Evolutionary conservation across 2,113 vertebrate genomes (phyloP).

Genomic region (Holacanthus passer): DNA sequence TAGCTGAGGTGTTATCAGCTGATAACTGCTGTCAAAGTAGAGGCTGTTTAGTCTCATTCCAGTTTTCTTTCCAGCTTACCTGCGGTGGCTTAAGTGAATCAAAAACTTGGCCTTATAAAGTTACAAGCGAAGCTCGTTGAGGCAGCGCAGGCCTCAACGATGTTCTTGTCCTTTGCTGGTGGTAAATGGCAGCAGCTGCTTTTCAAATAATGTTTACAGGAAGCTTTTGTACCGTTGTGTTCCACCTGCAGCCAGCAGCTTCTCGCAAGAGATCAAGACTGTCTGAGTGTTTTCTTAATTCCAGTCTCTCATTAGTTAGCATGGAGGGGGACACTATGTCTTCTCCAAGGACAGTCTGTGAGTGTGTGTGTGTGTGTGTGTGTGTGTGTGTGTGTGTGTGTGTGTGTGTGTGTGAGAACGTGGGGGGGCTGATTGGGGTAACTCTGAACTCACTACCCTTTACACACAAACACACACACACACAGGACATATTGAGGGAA

Average conservation of each 20-base stretch:
- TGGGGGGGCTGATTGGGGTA: constrained; percentile 43
- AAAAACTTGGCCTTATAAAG: constrained; percentile 67
- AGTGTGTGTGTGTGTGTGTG: constrained; percentile 17
- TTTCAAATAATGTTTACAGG: constrained; percentile 73
- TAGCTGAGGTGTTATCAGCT: not conserved
- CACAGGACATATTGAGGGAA: constrained; percentile 63
- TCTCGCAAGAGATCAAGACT: constrained; percentile 56
- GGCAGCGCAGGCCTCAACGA: constrained; percentile 14
- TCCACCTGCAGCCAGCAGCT: constrained; percentile 59
- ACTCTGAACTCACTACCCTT: constrained; percentile 72
- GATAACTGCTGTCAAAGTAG: not conserved
- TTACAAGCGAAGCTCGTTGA: constrained; percentile 19
- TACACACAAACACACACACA: constrained; percentile 45
- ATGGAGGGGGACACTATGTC: constrained; percentile 56
- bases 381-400: constrained; percentile 17
- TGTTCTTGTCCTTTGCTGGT: constrained; percentile 56
- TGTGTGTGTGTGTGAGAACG: constrained; percentile 16
- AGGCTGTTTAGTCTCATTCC: not conserved
- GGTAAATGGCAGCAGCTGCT: constrained; percentile 69
- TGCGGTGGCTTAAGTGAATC: constrained; percentile 28
- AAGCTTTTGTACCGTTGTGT: constrained; percentile 55
- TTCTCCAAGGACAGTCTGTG: constrained; percentile 67
- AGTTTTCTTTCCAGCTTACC: constrained; percentile 28
- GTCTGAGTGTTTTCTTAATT: constrained; percentile 67
- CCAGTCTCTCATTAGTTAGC: constrained; percentile 68